Percentiles rank a stretch among this genome's conserved stretches.
These are phyloP conservation scores for Tenthredo distinguenda DNA, from an alignment of 2,888 invertebrate genomes.

Conservation along the genomic window DNA sequence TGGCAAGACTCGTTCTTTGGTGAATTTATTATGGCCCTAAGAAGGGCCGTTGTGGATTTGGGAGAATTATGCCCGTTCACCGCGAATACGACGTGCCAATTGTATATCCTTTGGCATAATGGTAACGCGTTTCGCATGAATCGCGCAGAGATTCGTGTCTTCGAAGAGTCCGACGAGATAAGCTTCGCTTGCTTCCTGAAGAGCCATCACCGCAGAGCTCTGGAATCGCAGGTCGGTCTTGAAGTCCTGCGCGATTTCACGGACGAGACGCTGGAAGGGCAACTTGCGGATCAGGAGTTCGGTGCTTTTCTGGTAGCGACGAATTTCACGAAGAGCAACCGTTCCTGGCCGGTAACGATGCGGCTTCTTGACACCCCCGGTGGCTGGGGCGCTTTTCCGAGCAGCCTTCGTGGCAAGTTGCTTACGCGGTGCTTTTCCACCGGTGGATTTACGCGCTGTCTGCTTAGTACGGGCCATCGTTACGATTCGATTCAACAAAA, in stretches of 20 bases:
- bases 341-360: conserved; percentile 86
- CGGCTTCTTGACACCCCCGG: conserved; percentile 87
- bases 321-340: conserved; percentile 85
- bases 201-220: conserved; percentile 85
- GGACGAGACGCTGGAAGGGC: conserved; percentile 86
- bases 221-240: conserved; percentile 87
- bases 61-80: conserved; percentile 64
- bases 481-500: neutral
- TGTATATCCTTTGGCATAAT: conserved; percentile 84
- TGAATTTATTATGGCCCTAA: conserved; percentile 47
- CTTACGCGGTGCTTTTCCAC: conserved; percentile 87
- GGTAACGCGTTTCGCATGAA: conserved; percentile 86
- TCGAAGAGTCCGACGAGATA: conserved; percentile 87
- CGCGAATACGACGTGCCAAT: conserved; percentile 76
- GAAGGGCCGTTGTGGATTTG: conserved; percentile 56
- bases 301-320: conserved; percentile 87
- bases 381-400: conserved; percentile 85
- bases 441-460: conserved; percentile 86
- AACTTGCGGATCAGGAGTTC: conserved; percentile 86
- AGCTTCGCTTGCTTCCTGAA: conserved; percentile 83
- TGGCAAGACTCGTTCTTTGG: neutral
- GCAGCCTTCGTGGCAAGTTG: conserved; percentile 87
- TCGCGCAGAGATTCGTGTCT: conserved; percentile 89
- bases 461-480: conserved; percentile 88
- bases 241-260: conserved; percentile 88